phyloP scores from a whole-genome alignment of 2,797 vertebrate genomes.

The Todus mexicanus region DNA sequence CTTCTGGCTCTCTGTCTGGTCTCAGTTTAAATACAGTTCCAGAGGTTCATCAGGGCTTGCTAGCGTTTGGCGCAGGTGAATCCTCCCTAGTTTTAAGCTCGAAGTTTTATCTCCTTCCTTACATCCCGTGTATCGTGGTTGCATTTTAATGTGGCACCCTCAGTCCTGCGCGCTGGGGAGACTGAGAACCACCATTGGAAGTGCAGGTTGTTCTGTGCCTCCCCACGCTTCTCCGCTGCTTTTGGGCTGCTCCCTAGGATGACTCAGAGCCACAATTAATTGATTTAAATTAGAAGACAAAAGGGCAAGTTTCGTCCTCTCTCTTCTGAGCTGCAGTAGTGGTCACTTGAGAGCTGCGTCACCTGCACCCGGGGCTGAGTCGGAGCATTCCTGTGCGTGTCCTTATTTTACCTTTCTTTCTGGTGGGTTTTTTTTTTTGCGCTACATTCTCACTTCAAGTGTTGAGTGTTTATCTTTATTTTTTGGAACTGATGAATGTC shows the following conservation, averaged over 20 bases:
- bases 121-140: background rate
- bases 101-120: background rate
- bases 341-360: background rate
- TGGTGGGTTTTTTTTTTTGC: background rate
- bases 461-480: conserved; percentile 23
- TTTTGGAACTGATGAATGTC: background rate
- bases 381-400: background rate
- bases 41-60: background rate
- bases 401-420: background rate
- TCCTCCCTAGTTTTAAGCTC: background rate
- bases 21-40: background rate
- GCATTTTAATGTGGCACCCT: background rate
- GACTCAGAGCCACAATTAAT: background rate
- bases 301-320: background rate
- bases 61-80: background rate
- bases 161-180: background rate
- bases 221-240: background rate
- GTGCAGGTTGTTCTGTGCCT: background rate
- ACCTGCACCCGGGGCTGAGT: background rate
- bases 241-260: background rate
- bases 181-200: background rate
- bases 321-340: background rate
- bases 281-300: background rate
- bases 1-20: background rate
- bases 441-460: background rate